Base-by-base conservation (phyloP, 2,888 invertebrate genomes). In the Tolmerus cingulatus region DNA sequence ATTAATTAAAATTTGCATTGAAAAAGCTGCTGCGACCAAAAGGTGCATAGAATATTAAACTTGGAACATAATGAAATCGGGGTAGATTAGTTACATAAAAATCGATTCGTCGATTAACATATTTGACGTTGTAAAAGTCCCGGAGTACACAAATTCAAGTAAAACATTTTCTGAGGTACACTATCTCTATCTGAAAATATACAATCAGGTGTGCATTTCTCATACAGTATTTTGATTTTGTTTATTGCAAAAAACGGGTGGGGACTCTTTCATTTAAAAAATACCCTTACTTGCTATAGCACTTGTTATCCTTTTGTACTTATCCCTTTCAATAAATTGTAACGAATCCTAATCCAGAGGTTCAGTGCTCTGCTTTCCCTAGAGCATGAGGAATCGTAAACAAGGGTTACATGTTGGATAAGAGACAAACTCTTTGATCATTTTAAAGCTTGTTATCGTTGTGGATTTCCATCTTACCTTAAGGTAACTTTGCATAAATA, bases 1-100 rank as follows among this genome's bases (percentile, higher is more conserved):
- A 88, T 88, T 88, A 88, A 88, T 88, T 88, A 88, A 88, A 88
- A 86, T 88, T 66, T 86, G 86, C 86, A 82, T 87, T 84, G 55
- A 23, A 19, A 27, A 12, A 23, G 66, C 12, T 19, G 66, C 5
- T 37, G 14, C 14, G 84, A 8, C 55, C 27, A 81, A 30, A 81
- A 30, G 5, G 55, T 51, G 27, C 43, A 51, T 30, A 30, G 8
- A 19, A 51, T 40, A 14, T 23, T 12, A 43, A 43, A 27, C 8
- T n/a, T 78, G 78, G 74, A 37, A 46, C 46, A 79, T 81, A 27
- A 79, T 51, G 30, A 55, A n/a, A 27, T 16, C 51, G 51, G 40
- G 84, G 43, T 37, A 37, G 84, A 84, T 84, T 23, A 84, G 57
- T 84, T 84, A 84, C 84, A 74, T 57, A 40, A 30, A 76, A 19